Evolutionary conservation across 1,140 invertebrate species (phyloP).

Genomic region (Drosophila bocqueti): DNA sequence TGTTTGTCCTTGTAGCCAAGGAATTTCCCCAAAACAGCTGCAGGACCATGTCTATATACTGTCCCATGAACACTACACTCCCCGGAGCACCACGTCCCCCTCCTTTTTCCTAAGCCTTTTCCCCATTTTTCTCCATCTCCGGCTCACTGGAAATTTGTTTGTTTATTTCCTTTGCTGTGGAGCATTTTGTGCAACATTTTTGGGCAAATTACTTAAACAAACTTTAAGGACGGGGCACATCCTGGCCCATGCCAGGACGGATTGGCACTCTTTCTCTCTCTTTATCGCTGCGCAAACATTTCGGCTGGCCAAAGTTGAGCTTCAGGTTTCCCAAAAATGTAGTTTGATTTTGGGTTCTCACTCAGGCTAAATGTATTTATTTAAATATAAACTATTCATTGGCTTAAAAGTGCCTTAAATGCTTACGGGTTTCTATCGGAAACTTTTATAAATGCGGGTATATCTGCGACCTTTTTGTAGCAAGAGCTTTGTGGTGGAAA

Average conservation of each 20-base stretch:
- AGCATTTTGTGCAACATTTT: constrained; percentile 74
- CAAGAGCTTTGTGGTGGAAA: neutral
- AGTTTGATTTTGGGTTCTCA: constrained; percentile 27
- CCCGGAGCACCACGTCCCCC: constrained; percentile 4
- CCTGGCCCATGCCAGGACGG: constrained; percentile 12
- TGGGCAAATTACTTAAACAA: constrained; percentile 71
- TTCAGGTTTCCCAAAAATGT: constrained; percentile 25
- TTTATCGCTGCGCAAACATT: constrained; percentile 45
- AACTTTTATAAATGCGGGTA: neutral
- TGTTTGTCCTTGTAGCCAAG: constrained; percentile 51
- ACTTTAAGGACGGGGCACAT: constrained; percentile 48
- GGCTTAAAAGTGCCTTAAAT: constrained; percentile 16
- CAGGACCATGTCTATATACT: constrained; percentile 41
- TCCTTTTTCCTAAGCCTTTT: constrained; percentile 44
- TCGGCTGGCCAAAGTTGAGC: constrained; percentile 36
- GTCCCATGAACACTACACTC: constrained; percentile 14
- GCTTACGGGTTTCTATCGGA: neutral
- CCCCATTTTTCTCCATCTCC: constrained; percentile 21
- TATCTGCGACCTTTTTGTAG: neutral
- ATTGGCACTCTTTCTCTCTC: constrained; percentile 15
- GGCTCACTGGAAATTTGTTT: constrained; percentile 44
- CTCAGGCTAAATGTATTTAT: constrained; percentile 13
- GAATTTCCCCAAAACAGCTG: constrained; percentile 37
- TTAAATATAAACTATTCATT: constrained; percentile 38
- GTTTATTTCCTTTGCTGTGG: constrained; percentile 39